Percentiles rank a stretch among this genome's conserved stretches.
phyloP scores from a whole-genome alignment of 2,113 vertebrate genomes.

The Arenaria interpres region DNA sequence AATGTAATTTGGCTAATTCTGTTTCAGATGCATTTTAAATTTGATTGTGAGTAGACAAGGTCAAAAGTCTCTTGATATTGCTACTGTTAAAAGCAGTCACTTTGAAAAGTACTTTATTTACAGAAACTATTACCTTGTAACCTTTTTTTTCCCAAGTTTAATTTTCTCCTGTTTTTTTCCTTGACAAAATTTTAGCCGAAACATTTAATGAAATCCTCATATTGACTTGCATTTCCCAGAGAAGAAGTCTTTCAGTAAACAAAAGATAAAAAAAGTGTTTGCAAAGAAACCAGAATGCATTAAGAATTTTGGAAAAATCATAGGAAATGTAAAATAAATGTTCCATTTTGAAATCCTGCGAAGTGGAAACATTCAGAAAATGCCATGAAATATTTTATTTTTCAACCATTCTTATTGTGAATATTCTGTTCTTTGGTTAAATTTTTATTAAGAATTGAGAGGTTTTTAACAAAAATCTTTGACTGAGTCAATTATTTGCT shows the following conservation, averaged over 20 bases:
- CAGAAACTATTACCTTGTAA: not conserved
- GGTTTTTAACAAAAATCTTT: not conserved
- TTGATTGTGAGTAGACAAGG: not conserved
- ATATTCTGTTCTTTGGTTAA: not conserved
- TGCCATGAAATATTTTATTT: not conserved
- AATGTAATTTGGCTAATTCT: constrained; percentile 10
- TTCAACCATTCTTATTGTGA: not conserved
- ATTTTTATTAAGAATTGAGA: not conserved
- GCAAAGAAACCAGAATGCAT: not conserved
- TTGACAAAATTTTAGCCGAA: not conserved
- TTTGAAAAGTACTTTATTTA: not conserved
- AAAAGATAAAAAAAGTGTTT: not conserved
- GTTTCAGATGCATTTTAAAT: not conserved
- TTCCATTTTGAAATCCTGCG: not conserved
- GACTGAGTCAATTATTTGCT: not conserved
- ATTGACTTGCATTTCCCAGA: not conserved
- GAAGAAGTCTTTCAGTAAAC: not conserved
- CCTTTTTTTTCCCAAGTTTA: not conserved
- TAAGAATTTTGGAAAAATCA: not conserved
- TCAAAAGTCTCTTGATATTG: not conserved
- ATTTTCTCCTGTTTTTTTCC: not conserved
- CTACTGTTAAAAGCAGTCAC: not conserved
- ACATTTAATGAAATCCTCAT: not conserved
- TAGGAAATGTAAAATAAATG: not conserved
- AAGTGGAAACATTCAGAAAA: not conserved